Base-by-base conservation (phyloP, 2,888 invertebrate genomes). In the Xestia sexstrigata region DNA sequence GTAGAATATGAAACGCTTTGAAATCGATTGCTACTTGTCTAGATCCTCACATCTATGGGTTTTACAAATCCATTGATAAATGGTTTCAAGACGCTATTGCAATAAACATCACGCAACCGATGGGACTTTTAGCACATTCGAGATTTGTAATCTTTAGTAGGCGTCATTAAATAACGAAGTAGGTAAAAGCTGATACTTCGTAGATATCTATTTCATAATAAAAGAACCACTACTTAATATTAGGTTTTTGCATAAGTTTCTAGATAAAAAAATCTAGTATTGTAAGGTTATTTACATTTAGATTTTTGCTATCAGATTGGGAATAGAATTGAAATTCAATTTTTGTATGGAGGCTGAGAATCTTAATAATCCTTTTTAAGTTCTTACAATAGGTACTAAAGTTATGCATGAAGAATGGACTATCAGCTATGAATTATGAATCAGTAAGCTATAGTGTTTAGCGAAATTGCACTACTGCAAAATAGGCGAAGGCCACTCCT, bases 361-460 rank as follows among this genome's bases (percentile, higher is more conserved):
- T 23, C 30, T 58, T 2, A 9, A 0, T 47, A 74, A 55, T 45
- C 1, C 17, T 62, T 62, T 79, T 79, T 1, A 79, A 63, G 23
- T 39, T 49, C n/a, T 42, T 2, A 45, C 49, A 60, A 70, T 35
- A n/a, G n/a, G 5, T 63, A 74, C 70, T 49, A 39, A 63, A 73
- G 11, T 15, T 76, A 35, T 49, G 47, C 26, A 47, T 26, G 63
- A 63, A 69, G 20, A 70, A 77, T 62, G 23, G 60, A 47, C 39
- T 47, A 58, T 68, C 17, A 13, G 47, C 68, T 74, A 78, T 75
- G 42, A 76, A 77, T 76, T 35, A 75, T 45, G 39, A 70, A 71
- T 78, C 74, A 70, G 71, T 70, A 66, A 52, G 47, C 23, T 77
- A 77, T 84, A 67, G 66, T 47, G 73, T 1, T 79, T 76, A 83